These are phyloP conservation scores for Australoheros scitulus DNA, from an alignment of 2,113 vertebrate genomes.

Conservation along the genomic window DNA sequence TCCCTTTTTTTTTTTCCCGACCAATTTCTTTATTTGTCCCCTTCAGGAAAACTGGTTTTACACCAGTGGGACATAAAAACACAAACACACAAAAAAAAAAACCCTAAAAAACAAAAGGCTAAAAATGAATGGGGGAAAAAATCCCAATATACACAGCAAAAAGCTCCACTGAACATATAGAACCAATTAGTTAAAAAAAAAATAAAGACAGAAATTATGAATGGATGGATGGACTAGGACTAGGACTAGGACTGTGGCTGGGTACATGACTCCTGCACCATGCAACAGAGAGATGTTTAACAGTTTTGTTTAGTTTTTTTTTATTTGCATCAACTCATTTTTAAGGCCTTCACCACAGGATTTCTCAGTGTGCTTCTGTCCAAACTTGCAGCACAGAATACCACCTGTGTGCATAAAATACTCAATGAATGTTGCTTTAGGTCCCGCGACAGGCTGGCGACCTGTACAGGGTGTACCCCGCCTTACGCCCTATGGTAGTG, in stretches of 20 bases:
- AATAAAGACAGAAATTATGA: not conserved
- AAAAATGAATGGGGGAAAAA: too few relatives aligned
- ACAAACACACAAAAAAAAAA: not conserved
- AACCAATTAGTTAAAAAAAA: too few relatives aligned
- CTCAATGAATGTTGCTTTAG: not conserved
- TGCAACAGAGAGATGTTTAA: not conserved
- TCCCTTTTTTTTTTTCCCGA: not conserved
- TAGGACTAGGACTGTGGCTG: slow-evolving; percentile 24
- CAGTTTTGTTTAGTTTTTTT: not conserved
- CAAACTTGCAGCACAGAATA: not conserved
- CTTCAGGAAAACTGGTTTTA: not conserved
- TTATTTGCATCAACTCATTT: not conserved
- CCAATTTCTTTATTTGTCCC: not conserved
- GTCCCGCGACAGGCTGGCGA: too few relatives aligned
- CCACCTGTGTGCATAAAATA: slow-evolving; percentile 4
- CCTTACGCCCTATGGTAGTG: too few relatives aligned
- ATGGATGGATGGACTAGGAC: slow-evolving; percentile 1
- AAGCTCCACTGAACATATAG: not conserved
- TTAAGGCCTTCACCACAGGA: not conserved
- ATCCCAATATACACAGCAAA: not conserved
- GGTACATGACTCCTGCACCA: slow-evolving; percentile 6
- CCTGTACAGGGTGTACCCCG: too few relatives aligned
- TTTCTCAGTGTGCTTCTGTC: not conserved
- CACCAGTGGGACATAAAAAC: not conserved
- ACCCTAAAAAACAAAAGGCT: too few relatives aligned